These are phyloP conservation scores for Trachelus iudaicus DNA, from an alignment of 2,888 invertebrate genomes.

Conservation along the genomic window DNA sequence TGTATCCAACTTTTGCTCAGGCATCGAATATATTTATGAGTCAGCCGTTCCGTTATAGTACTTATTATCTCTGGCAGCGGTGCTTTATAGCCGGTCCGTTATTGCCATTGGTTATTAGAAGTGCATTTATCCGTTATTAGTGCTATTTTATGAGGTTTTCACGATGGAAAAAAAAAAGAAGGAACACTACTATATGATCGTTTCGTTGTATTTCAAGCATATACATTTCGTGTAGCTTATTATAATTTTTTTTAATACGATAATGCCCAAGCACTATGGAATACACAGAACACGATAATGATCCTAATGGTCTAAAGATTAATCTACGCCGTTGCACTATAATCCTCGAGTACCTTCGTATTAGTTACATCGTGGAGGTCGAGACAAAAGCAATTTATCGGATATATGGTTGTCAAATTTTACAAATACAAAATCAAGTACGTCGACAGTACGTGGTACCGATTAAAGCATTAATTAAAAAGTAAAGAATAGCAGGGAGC, in stretches of 20 bases:
- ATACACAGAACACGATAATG: not conserved
- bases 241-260: not conserved
- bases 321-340: not conserved
- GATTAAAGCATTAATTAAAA: not conserved
- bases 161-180: not conserved
- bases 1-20: not conserved
- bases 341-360: not conserved
- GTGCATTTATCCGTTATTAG: constrained; percentile 21
- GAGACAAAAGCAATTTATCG: not conserved
- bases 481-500: not conserved
- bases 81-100: constrained; percentile 23
- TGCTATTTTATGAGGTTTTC: constrained; percentile 21
- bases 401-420: not conserved
- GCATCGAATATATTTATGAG: constrained; percentile 28
- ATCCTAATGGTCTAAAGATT: not conserved
- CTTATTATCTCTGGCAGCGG: constrained; percentile 23
- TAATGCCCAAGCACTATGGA: not conserved
- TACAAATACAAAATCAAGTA: not conserved
- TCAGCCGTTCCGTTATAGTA: constrained; percentile 27
- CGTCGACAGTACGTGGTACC: not conserved
- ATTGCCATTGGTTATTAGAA: constrained; percentile 28
- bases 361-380: not conserved
- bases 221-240: not conserved
- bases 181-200: not conserved
- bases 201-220: not conserved